These are phyloP conservation scores for Hypolimnas misippus DNA, from an alignment of 2,888 invertebrate genomes.

Conservation along the genomic window DNA sequence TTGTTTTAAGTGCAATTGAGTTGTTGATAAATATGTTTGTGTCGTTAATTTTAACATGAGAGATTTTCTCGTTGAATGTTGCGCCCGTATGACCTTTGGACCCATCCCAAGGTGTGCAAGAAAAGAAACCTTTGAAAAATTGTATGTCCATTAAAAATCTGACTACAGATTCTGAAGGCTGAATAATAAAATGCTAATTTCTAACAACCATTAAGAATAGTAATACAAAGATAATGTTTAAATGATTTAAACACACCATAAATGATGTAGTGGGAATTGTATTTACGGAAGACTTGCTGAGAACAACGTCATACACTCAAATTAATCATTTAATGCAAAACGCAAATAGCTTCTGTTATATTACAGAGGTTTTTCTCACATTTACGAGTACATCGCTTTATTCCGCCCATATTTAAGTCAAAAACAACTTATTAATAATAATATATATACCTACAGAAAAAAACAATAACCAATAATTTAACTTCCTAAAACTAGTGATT, in stretches of 20 bases:
- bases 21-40: constrained; percentile 16
- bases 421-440: no score
- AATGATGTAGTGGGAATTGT: no score
- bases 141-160: constrained; percentile 15
- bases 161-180: not conserved
- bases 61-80: constrained; percentile 28
- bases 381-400: no score
- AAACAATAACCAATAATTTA: no score
- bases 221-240: not conserved
- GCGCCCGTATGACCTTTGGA: constrained; percentile 43
- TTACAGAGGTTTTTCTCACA: not conserved
- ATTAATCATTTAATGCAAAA: not conserved
- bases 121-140: constrained; percentile 26
- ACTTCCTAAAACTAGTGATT: no score
- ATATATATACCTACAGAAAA: no score
- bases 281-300: not conserved
- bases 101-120: constrained; percentile 37
- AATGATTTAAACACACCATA: not conserved
- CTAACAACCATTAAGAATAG: not conserved
- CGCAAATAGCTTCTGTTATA: not conserved
- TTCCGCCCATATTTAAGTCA: no score
- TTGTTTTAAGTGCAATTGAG: not conserved
- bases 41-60: constrained; percentile 33
- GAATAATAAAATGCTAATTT: not conserved
- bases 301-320: not conserved